phyloP scores from a whole-genome alignment of 2,888 invertebrate species.

The Acrocyrtus sp. region DNA sequence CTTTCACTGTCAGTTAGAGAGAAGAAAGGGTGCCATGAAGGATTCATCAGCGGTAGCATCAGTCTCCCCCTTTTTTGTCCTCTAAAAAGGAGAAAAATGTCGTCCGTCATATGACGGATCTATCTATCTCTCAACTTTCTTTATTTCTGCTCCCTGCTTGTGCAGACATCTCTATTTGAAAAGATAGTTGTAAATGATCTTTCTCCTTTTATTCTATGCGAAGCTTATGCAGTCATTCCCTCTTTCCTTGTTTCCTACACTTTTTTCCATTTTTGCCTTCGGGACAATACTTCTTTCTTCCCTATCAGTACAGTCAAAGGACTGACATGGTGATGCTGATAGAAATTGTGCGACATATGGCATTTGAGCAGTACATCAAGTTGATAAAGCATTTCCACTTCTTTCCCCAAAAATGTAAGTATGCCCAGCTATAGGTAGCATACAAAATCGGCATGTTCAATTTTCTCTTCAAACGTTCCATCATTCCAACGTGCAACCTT shows the following conservation, averaged over 20 bases:
- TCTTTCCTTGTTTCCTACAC: neutral
- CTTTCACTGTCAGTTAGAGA: neutral
- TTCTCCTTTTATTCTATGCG: neutral
- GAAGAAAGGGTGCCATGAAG: neutral
- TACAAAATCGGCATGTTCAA: neutral
- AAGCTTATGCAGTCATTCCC: neutral
- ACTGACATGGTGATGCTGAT: neutral
- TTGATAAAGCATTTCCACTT: neutral
- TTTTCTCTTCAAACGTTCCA: neutral
- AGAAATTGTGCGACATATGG: neutral
- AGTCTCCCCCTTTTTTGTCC: neutral
- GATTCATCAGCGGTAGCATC: neutral
- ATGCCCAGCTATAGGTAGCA: too few relatives aligned
- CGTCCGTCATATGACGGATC: conserved; percentile 1
- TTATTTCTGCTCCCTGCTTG: neutral
- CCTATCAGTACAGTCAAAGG: neutral
- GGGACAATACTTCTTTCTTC: neutral
- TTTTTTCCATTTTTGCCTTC: neutral
- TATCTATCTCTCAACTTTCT: neutral
- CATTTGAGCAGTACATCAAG: neutral
- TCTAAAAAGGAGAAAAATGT: neutral
- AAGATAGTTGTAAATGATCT: neutral
- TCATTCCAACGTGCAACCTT: neutral
- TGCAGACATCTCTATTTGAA: neutral
- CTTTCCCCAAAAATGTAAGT: neutral